Evolutionary conservation across 2,888 invertebrate species (phyloP).

Genomic region (Arrhopalites spinosus): DNA sequence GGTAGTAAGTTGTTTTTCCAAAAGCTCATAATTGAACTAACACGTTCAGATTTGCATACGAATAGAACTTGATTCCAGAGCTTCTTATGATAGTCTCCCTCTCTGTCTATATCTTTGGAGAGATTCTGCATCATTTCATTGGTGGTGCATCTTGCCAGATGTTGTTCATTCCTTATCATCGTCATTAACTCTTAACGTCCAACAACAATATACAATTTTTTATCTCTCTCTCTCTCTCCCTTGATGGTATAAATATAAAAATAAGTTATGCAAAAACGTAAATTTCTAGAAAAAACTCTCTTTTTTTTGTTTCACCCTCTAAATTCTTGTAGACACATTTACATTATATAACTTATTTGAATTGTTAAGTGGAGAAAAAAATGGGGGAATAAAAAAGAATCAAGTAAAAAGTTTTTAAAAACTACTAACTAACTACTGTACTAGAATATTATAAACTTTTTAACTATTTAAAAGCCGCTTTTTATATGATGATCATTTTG

Average conservation of each 20-base stretch:
- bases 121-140: background rate
- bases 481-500: too few species aligned
- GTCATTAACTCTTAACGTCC: slow-evolving; percentile 19
- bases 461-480: too few species aligned
- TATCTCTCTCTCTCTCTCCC: background rate
- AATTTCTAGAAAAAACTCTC: background rate
- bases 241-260: slow-evolving; percentile 7
- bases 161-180: slow-evolving; percentile 22
- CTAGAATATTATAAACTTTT: too few species aligned
- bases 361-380: too few species aligned
- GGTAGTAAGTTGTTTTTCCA: slow-evolving; percentile 13
- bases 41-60: slow-evolving; percentile 34
- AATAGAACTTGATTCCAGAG: slow-evolving; percentile 33
- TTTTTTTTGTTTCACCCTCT: too few species aligned
- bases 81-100: too few species aligned
- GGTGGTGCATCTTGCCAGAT: background rate
- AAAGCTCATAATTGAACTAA: slow-evolving; percentile 23
- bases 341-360: too few species aligned
- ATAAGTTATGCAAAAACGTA: background rate
- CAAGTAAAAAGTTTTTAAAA: too few species aligned
- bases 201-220: slow-evolving; percentile 2
- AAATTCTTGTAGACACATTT: too few species aligned
- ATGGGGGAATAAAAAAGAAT: too few species aligned
- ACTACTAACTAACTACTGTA: too few species aligned
- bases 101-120: too few species aligned